phyloP scores from a whole-genome alignment of 2,797 vertebrate species.

The Tenualosa thibaudeaui region DNA sequence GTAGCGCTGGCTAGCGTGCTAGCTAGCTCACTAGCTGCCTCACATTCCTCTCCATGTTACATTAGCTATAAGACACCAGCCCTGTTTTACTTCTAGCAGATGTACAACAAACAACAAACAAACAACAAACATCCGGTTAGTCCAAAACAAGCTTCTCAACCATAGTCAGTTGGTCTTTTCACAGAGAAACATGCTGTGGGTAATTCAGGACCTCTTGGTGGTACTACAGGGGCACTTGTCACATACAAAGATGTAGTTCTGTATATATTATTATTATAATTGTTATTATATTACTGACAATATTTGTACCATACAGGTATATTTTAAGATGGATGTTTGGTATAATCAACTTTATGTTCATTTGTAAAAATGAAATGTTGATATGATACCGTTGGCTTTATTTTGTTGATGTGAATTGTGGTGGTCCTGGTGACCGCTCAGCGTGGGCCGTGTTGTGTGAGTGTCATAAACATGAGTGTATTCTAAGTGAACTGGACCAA shows the following conservation, averaged over 20 bases:
- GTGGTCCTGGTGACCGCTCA: conserved; percentile 49
- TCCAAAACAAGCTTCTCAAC: neutral
- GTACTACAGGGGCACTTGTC: conserved; percentile 45
- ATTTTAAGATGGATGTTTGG: conserved; percentile 69
- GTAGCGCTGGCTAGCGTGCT: neutral
- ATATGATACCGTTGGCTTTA: conserved; percentile 50
- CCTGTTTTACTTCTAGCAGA: conserved; percentile 16
- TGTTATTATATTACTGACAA: conserved; percentile 57
- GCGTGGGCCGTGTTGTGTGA: conserved; percentile 42
- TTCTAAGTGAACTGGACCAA: conserved; percentile 50
- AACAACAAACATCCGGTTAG: neutral
- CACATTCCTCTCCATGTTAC: conserved; percentile 36
- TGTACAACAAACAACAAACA: neutral
- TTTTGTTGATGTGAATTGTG: conserved; percentile 31
- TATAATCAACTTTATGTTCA: conserved; percentile 69
- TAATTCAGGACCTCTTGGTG: conserved; percentile 14
- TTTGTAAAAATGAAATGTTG: conserved; percentile 73
- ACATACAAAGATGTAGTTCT: conserved; percentile 53
- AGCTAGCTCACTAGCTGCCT: conserved; percentile 4
- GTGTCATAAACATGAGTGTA: conserved; percentile 38
- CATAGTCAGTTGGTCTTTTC: neutral
- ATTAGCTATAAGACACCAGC: neutral
- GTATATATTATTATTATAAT: conserved; percentile 54
- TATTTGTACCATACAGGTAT: conserved; percentile 71
- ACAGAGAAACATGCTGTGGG: neutral